These are phyloP conservation scores for Synanthedon myopaeformis DNA, from an alignment of 2,888 invertebrate species.

Conservation along the genomic window DNA sequence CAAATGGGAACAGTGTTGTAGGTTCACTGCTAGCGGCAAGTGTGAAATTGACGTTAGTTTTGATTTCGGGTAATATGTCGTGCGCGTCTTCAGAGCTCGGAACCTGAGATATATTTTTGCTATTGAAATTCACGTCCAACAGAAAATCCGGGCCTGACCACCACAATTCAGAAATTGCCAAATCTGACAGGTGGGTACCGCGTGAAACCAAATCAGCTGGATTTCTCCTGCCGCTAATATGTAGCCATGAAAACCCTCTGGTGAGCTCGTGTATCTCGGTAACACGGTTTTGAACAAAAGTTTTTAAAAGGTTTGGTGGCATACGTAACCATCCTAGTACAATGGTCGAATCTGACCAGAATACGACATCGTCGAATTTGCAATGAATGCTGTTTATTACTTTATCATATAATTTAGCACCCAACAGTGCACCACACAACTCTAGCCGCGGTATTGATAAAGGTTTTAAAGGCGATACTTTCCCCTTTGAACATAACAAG, in stretches of 20 bases:
- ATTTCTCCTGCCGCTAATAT: conserved; percentile 1
- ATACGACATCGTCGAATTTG: conserved; percentile 7
- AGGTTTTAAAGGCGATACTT: conserved; percentile 12
- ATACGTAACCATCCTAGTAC: conserved; percentile 10
- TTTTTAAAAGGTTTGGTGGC: conserved; percentile 7
- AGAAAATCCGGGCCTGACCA: conserved; percentile 1
- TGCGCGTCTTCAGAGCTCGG: no score
- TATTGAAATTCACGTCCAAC: background rate
- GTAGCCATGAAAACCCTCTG: background rate
- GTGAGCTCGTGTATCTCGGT: conserved; percentile 6
- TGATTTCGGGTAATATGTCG: no score
- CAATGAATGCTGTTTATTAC: conserved; percentile 6
- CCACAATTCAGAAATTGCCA: background rate
- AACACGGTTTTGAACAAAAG: conserved; percentile 12
- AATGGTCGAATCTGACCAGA: conserved; percentile 16
- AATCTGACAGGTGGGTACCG: background rate
- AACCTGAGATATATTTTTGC: no score
- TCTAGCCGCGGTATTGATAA: conserved; percentile 15
- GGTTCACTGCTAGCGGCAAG: background rate
- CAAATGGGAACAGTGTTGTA: background rate
- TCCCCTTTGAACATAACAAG: conserved; percentile 11
- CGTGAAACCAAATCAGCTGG: conserved; percentile 3
- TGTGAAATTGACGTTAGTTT: background rate
- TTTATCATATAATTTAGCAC: conserved; percentile 10
- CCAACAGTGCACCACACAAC: conserved; percentile 15